Evolutionary conservation across 2,888 invertebrate genomes (phyloP), one percentile per base, ranked within the genome.

Genomic region (Graphium colonna): DNA sequence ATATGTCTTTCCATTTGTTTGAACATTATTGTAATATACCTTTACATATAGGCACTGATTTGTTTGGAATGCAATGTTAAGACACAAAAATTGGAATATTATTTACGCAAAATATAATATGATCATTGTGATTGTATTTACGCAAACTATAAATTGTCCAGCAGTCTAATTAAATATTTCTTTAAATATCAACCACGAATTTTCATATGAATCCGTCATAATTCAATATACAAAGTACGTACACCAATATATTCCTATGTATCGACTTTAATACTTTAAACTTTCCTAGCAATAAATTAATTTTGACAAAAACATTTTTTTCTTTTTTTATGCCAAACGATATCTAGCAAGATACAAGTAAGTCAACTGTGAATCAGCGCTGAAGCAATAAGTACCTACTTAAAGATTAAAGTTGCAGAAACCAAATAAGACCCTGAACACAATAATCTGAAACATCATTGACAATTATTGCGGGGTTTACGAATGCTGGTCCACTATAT

Each of bases 61-160:
- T 26, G 53, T 65, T 64, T 75, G 78, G 79, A 80, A 80, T 79
- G 79, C 75, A 69, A 69, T 64, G 56, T 64, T 62, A 63, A 67
- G 60, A 68, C 64, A 65, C 58, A 53, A 69, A 58, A 60, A 67
- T 61, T 36, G 12, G 5, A 41, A 9, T 3, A 16, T 41, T 46
- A 38, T 46, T 12, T 31, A 36, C 12, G 46, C 46, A 36, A 46
- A 46, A 13, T 33, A 31, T 18, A 50, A 2, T 3, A 16, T 41
- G 7, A 12, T 13, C 1, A 9, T 31, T 12, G 36, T 36, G 3
- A 36, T n/a, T 18, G 38, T 46, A 38, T 46, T 12, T 31, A 36
- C 12, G 46, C 46, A 36, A 46, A 46, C 18, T 33, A 31, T 18
- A 50, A 2, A 17, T 18, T 39, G 28, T 59, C 58, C 56, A 61